Percentiles rank a stretch among this genome's conserved stretches.
phyloP scores from a whole-genome alignment of 2,113 vertebrate species.

The Coptodon bakossiorum region DNA sequence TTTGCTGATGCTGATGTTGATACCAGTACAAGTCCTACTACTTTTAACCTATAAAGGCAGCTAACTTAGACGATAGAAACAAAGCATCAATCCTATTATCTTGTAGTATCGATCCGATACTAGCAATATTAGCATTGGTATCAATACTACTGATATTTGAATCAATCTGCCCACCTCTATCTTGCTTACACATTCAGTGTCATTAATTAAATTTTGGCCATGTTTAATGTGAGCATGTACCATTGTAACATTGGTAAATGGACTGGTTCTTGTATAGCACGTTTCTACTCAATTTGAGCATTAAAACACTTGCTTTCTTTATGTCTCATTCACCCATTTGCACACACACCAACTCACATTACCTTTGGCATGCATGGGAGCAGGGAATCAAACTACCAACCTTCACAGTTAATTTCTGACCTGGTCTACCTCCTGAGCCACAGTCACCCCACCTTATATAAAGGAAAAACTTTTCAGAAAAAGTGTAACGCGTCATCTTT shows the following conservation, averaged over 20 bases:
- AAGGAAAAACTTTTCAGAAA: background rate
- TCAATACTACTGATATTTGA: background rate
- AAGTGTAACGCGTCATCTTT: background rate
- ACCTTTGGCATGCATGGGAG: background rate
- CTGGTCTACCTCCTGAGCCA: background rate
- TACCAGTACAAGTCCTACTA: background rate
- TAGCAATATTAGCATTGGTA: background rate
- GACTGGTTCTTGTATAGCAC: background rate
- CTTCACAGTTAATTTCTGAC: background rate
- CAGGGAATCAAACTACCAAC: background rate
- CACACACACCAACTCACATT: background rate
- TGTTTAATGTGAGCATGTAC: background rate
- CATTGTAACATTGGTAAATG: background rate
- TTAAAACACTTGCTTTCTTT: background rate
- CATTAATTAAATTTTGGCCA: background rate
- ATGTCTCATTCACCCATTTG: background rate
- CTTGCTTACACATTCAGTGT: background rate
- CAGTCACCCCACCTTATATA: background rate
- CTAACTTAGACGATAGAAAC: background rate
- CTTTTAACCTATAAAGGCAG: background rate
- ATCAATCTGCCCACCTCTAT: background rate
- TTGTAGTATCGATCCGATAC: background rate
- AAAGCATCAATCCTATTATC: background rate
- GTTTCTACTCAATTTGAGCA: background rate
- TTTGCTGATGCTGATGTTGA: background rate